These are phyloP conservation scores for Picathartes gymnocephalus DNA, from an alignment of 2,113 vertebrate species.

Conservation along the genomic window DNA sequence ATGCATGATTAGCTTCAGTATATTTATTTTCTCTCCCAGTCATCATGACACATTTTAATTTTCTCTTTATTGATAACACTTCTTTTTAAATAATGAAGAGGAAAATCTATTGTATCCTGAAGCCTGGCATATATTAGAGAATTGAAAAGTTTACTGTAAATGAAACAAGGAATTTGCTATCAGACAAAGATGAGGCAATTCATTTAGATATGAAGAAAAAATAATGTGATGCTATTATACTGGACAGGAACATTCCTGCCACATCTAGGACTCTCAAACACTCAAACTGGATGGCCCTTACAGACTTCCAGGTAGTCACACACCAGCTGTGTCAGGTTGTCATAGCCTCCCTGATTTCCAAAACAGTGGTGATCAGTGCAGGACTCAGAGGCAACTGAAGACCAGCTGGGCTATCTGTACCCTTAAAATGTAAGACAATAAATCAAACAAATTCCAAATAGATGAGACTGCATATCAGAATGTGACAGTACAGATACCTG, in stretches of 20 bases:
- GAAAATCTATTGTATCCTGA: not conserved
- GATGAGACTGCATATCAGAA: not conserved
- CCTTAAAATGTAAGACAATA: not conserved
- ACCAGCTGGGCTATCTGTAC: not conserved
- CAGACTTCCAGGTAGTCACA: not conserved
- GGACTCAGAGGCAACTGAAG: not conserved
- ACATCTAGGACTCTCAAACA: not conserved
- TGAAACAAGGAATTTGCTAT: not conserved
- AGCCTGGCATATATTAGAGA: not conserved
- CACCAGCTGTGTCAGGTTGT: not conserved
- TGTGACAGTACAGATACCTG: fast-evolving
- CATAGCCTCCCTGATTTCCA: not conserved
- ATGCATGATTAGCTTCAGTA: not conserved
- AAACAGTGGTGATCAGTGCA: not conserved
- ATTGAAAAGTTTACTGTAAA: not conserved
- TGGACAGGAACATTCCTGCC: not conserved
- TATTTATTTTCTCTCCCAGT: not conserved
- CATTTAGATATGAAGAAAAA: not conserved
- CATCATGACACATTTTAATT: not conserved
- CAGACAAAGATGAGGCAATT: not conserved
- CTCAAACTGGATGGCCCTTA: not conserved
- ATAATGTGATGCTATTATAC: not conserved
- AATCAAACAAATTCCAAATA: not conserved
- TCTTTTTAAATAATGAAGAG: not conserved
- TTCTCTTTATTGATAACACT: not conserved